Conservation (phyloP, 92 coral and sea anemone species). For the Epizoanthus ramosus region DNA sequence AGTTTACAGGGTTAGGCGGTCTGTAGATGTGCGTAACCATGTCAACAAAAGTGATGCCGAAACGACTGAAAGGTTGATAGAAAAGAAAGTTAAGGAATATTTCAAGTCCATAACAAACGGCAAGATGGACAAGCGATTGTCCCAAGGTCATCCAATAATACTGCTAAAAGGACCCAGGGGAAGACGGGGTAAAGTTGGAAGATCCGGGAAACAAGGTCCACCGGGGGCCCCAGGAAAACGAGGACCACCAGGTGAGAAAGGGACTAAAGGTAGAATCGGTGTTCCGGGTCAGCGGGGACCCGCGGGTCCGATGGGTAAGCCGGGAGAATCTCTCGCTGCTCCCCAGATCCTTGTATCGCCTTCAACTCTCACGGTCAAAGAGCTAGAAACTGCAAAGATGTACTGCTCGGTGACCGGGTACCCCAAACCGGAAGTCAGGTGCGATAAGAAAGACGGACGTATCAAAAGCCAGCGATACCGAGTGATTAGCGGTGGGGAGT, state of each 20-base stretch:
- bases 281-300: not conserved
- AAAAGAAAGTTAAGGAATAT: not conserved
- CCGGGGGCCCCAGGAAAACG: slow-evolving; percentile 8
- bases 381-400: not conserved
- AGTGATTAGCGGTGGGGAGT: not conserved
- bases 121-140: not conserved
- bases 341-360: slow-evolving; percentile 6
- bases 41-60: not conserved
- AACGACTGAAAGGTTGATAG: not conserved
- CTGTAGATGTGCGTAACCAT: not conserved
- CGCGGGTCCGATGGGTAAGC: not conserved
- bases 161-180: slow-evolving; percentile 7
- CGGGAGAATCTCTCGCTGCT: not conserved
- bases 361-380: not conserved
- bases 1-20: not conserved
- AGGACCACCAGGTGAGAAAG: slow-evolving; percentile 12
- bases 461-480: not conserved
- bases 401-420: not conserved
- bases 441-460: not conserved
- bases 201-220: not conserved
- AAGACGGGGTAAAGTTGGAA: not conserved
- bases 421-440: not conserved
- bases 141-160: not conserved
- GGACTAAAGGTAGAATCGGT: not conserved
- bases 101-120: not conserved